Percentiles rank a stretch among this genome's conserved stretches.
phyloP scores from a whole-genome alignment of 2,797 vertebrate species.

The Liparis tanakae region DNA sequence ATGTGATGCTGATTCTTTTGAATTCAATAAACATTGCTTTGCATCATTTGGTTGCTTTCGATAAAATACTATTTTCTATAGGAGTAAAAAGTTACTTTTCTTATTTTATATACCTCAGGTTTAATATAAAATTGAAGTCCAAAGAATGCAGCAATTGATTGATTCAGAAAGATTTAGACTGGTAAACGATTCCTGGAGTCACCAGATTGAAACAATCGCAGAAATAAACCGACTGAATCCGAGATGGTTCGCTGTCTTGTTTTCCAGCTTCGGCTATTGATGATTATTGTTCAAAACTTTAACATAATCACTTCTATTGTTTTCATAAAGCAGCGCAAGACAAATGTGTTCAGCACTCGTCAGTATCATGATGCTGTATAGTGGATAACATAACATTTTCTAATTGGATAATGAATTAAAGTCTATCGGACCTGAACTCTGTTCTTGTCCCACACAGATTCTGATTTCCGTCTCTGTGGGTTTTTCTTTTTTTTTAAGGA shows the following conservation, averaged over 20 bases:
- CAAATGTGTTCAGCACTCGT: too few species aligned
- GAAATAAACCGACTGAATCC: background rate
- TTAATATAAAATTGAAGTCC: too few species aligned
- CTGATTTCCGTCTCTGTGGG: background rate
- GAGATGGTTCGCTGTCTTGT: background rate
- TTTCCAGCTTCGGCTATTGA: background rate
- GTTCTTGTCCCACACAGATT: background rate
- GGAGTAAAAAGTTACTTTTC: background rate
- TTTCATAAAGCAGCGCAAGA: background rate
- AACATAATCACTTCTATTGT: constrained; percentile 1
- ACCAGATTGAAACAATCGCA: background rate
- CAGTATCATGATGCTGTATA: too few species aligned
- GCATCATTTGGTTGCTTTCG: background rate
- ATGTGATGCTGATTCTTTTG: background rate
- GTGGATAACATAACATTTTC: constrained; percentile 1
- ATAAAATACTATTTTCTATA: background rate
- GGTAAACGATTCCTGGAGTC: background rate
- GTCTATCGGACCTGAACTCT: background rate
- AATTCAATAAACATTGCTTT: background rate
- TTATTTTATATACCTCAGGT: background rate
- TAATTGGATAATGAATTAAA: constrained; percentile 4
- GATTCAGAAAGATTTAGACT: background rate
- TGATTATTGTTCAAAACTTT: constrained; percentile 9
- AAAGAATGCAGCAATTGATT: background rate
- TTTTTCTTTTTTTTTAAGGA: background rate